These are phyloP conservation scores for Ianthella basta DNA, from an alignment of 37 sponge, comb jelly and placozoan species.

Conservation along the genomic window DNA sequence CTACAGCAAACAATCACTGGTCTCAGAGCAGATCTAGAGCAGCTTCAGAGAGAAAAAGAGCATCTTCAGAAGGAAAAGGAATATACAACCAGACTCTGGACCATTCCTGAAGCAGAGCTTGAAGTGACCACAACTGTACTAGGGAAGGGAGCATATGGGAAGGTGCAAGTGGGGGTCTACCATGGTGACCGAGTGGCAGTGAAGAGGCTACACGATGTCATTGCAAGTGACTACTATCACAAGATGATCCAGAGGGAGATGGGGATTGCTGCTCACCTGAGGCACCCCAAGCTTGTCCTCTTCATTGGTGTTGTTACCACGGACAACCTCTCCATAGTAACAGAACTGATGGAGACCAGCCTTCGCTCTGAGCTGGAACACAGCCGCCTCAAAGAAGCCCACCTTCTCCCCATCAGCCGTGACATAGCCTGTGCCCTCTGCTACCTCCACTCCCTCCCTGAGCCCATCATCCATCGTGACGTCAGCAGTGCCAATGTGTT, in stretches of 20 bases:
- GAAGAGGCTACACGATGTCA: conserved; percentile 51
- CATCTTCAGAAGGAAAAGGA: background rate
- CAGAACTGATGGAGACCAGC: conserved; percentile 70
- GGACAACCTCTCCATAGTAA: conserved; percentile 51
- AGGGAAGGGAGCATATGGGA: conserved; percentile 71
- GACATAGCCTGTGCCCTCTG: conserved; percentile 70
- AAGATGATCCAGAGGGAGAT: conserved; percentile 60
- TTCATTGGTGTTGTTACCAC: conserved; percentile 69
- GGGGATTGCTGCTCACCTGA: conserved; percentile 40
- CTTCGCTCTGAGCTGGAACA: conserved; percentile 47
- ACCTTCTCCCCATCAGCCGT: conserved; percentile 20
- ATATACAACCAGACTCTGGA: background rate
- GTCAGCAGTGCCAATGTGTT: conserved; percentile 82
- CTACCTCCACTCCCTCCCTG: conserved; percentile 64
- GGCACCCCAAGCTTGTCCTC: conserved; percentile 75
- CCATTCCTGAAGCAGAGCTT: conserved; percentile 14
- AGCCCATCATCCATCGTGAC: conserved; percentile 79
- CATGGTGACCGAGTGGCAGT: conserved; percentile 68
- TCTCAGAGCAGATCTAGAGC: background rate
- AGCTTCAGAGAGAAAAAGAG: too few relatives aligned
- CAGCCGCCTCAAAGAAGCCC: background rate
- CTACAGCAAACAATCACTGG: background rate
- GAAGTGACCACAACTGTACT: background rate
- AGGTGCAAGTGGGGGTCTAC: conserved; percentile 50
- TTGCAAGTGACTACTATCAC: conserved; percentile 35